Evolutionary conservation across 1,140 invertebrate species (phyloP), one percentile per base, ranked within the genome.

Genomic region (Bombus affinis): DNA sequence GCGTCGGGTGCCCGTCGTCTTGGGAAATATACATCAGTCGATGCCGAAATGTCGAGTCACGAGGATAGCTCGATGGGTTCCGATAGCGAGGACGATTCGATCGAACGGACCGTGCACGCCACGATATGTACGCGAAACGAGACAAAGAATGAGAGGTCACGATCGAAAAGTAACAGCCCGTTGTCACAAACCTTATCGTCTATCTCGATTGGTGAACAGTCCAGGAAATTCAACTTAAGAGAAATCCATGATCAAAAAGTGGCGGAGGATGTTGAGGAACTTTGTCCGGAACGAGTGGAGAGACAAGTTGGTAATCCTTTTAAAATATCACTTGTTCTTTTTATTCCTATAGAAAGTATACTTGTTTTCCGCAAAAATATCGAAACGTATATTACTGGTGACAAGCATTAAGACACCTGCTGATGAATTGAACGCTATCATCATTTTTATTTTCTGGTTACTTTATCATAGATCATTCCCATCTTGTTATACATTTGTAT

Each of bases 1-100:
- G 76, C 82, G 37, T 84, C 65, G 68, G 81, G 59, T 62, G 57
- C 68, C 72, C 89, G 85, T 89, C 92, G 88, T 78, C 78, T 74
- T 73, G 91, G 74, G 72, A 83, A 66, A 70, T 83, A 84, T 72
- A 79, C 86, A 78, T 76, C 93, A 95, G 94, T 95, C 89, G 89
- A 83, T 77, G 88, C 78, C 86, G 92, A 91, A 93, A 95, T 95
- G 93, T 93, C 93, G 91, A 94, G 91, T 91, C 90, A 92, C 79
- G 93, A 94, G 91, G 92, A 93, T 62, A 94, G 92, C 81, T 94
- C 92, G 66, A 85, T 81, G 72, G 91, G 89, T 83, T 88, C 89
- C 28, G 91, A 92, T 65, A 88, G 81, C 85, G 82, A 82, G 59
- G 83, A 73, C 62, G 83, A 88, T 68, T 32, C 76, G 70, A 76